These are phyloP conservation scores for Branchipolynoe longqiensis DNA, from an alignment of 2,888 invertebrate species.

Conservation along the genomic window DNA sequence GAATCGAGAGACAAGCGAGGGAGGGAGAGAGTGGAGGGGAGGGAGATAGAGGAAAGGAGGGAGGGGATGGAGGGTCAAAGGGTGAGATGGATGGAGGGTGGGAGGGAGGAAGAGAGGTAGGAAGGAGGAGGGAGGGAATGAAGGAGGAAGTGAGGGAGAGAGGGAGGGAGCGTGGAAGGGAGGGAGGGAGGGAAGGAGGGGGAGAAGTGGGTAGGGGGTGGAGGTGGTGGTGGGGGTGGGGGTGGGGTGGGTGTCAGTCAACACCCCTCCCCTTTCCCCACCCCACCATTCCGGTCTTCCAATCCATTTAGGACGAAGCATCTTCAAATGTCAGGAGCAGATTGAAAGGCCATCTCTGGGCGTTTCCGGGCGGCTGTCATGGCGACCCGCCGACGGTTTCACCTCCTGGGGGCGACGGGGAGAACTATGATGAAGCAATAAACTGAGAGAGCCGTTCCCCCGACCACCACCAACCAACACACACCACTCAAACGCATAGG, in stretches of 20 bases:
- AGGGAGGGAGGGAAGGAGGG: neutral
- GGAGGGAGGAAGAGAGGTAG: neutral
- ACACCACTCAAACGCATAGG: too few relatives aligned
- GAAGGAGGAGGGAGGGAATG: neutral
- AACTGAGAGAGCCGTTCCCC: too few relatives aligned
- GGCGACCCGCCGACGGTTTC: too few relatives aligned
- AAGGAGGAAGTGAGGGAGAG: neutral
- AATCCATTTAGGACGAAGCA: conserved; percentile 13
- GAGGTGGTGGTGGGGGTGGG: neutral
- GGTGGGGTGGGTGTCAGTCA: too few relatives aligned
- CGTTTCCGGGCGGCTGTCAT: neutral
- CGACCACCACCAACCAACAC: neutral
- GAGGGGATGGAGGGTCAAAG: neutral
- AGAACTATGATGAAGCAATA: too few relatives aligned
- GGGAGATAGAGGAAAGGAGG: neutral
- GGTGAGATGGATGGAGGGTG: neutral
- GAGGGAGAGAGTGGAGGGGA: neutral
- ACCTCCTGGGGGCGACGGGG: too few relatives aligned
- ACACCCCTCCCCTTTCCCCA: neutral
- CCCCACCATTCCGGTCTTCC: neutral
- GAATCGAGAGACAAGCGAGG: neutral
- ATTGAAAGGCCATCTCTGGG: conserved; percentile 11
- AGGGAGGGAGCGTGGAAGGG: neutral
- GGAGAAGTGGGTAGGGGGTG: neutral
- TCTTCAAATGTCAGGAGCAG: neutral